Percentiles rank a stretch among this genome's conserved stretches.
These are phyloP conservation scores for Augochlora pura DNA, from an alignment of 1,140 invertebrate genomes.

Conservation along the genomic window DNA sequence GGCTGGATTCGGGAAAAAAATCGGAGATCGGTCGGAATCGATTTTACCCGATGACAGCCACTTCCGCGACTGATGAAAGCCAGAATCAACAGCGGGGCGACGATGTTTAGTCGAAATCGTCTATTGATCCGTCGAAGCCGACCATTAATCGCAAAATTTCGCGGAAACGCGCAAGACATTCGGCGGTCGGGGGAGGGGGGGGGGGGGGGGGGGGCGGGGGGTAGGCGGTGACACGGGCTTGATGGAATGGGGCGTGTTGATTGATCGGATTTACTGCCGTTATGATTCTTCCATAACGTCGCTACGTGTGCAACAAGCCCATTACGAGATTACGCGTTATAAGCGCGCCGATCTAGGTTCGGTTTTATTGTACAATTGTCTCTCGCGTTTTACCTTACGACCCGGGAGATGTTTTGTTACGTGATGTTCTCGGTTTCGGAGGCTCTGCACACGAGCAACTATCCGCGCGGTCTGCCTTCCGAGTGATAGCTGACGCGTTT, in stretches of 20 bases:
- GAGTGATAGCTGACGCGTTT: too few species aligned
- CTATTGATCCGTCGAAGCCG: constrained; percentile 11
- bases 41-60: background rate
- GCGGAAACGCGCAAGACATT: constrained; percentile 42
- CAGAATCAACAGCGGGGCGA: constrained; percentile 6
- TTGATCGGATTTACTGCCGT: constrained; percentile 57
- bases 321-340: constrained; percentile 71
- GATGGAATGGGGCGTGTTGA: constrained; percentile 44
- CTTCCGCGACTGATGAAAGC: background rate
- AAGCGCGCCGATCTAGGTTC: constrained; percentile 6
- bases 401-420: constrained; percentile 42
- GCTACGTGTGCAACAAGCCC: constrained; percentile 68
- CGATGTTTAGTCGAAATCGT: constrained; percentile 17
- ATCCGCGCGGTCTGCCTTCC: background rate
- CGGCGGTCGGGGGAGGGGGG: background rate
- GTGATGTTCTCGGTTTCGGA: constrained; percentile 12
- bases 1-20: background rate
- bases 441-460: background rate
- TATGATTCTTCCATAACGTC: constrained; percentile 57
- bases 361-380: constrained; percentile 55
- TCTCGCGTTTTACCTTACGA: constrained; percentile 4
- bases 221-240: background rate
- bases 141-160: constrained; percentile 36
- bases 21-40: background rate
- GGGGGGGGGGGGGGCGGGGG: too few species aligned